phyloP scores from a whole-genome alignment of 2,797 vertebrate genomes.

The Gymnothorax javanicus region DNA sequence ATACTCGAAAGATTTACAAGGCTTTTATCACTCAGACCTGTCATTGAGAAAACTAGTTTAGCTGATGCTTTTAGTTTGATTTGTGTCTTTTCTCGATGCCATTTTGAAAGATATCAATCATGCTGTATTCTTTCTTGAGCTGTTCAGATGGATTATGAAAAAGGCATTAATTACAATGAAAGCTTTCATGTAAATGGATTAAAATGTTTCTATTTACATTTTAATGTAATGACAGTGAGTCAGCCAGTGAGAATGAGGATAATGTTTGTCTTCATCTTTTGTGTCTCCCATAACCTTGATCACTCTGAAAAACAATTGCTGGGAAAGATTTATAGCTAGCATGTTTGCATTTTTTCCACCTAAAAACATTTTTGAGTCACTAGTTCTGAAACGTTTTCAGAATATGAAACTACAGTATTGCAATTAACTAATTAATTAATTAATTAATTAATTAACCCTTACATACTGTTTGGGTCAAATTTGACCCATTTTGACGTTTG shows the following conservation, averaged over 20 bases:
- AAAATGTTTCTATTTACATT: constrained; percentile 68
- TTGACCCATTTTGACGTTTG: too few relatives aligned
- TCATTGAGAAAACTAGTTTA: constrained; percentile 50
- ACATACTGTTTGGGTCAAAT: not conserved
- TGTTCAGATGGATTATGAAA: constrained; percentile 66
- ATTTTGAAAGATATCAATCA: constrained; percentile 65
- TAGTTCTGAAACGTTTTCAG: not conserved
- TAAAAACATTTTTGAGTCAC: not conserved
- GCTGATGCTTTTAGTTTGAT: constrained; percentile 73
- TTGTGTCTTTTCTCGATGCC: constrained; percentile 67
- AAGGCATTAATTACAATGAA: constrained; percentile 76
- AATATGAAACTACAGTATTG: not conserved
- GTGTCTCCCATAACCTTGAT: constrained; percentile 50
- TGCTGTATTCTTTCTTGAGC: constrained; percentile 67
- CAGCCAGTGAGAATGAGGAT: constrained; percentile 49
- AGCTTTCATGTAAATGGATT: constrained; percentile 62
- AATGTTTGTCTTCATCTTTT: constrained; percentile 38
- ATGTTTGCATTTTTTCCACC: not conserved
- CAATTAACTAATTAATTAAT: not conserved
- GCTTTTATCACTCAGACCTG: constrained; percentile 50
- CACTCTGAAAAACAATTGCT: constrained; percentile 33
- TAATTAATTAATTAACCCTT: not conserved
- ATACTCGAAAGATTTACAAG: not conserved
- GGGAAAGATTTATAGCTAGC: not conserved
- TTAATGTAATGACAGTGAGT: constrained; percentile 24